phyloP scores from a whole-genome alignment of 2,113 vertebrate genomes.

The Phocoena sinus region DNA sequence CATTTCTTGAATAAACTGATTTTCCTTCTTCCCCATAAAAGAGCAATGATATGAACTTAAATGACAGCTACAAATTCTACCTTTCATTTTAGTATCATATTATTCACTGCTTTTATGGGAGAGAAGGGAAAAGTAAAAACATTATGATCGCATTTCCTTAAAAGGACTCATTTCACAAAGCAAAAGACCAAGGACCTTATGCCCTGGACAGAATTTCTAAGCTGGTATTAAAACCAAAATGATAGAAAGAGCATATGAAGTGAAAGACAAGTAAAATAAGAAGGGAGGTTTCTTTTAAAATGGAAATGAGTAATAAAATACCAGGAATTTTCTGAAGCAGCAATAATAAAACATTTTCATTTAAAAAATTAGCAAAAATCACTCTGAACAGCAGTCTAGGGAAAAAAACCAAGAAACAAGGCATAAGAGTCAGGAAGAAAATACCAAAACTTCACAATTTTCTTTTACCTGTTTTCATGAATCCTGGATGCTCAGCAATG shows the following conservation, averaged over 20 bases:
- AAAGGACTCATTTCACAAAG: neutral
- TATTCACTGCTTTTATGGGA: neutral
- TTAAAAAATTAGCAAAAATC: neutral
- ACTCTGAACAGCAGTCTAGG: neutral
- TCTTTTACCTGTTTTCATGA: constrained; percentile 94
- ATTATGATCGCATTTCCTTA: neutral
- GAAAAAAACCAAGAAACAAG: neutral
- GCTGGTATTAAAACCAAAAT: neutral
- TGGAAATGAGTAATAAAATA: neutral
- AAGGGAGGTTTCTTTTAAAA: neutral
- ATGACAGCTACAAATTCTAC: neutral
- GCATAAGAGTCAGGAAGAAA: neutral
- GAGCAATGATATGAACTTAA: neutral
- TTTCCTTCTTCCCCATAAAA: neutral
- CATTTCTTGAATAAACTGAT: neutral
- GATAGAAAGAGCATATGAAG: neutral
- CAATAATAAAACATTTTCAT: neutral
- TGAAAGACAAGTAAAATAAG: neutral
- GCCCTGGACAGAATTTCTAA: neutral
- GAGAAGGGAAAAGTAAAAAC: neutral
- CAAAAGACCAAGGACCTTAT: neutral
- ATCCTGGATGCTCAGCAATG: constrained; percentile 96
- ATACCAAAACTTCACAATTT: neutral
- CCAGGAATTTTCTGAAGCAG: neutral
- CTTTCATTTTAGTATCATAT: neutral